Evolutionary conservation across 2,888 invertebrate species (phyloP), one percentile per base, ranked within the genome.

Genomic region (Orthosia gothica): DNA sequence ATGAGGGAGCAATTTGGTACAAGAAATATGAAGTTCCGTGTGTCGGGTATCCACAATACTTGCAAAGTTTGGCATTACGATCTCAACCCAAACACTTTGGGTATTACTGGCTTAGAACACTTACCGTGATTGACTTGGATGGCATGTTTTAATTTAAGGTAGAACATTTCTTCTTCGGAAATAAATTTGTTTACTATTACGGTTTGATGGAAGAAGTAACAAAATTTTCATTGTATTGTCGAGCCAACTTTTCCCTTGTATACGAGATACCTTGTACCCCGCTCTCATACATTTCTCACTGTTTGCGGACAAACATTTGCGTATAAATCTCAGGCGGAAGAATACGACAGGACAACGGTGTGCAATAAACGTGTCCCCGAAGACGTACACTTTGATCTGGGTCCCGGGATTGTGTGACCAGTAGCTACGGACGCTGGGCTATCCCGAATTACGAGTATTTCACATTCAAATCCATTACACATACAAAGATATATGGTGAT

Each of bases 361-460:
- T 54, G 73, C 83, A 84, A 81, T 83, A 83, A 80, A 76, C 69
- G 73, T 85, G 67, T 68, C 77, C 67, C 66, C 12, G 26, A 54
- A 70, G 77, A 70, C 59, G 26, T 71, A 63, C 73, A 70, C 63
- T 75, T 72, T 70, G 87, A 70, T 69, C 68, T 57, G 80, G 84
- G 70, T 58, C 61, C 40, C 49, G 61, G 59, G 40, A 52, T 65
- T 55, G 58, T 68, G 40, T 71, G 55, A 52, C 67, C 63, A 64
- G 59, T 54, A 54, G 47, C 47, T 18, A 40, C 58, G 23, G 45
- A 55, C 74, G 50, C 66, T 13, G 47, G 55, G 32, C 62, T n/a
- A 20, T n/a, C 58, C 58, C 18, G 76, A 69, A 74, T 67, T n/a
- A 59, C 58, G 45, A 20, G 50, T 40, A 49, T 71, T 71, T 79